These are phyloP conservation scores for Epizoanthus rinbou DNA, from an alignment of 92 coral and sea anemone species.

Conservation along the genomic window DNA sequence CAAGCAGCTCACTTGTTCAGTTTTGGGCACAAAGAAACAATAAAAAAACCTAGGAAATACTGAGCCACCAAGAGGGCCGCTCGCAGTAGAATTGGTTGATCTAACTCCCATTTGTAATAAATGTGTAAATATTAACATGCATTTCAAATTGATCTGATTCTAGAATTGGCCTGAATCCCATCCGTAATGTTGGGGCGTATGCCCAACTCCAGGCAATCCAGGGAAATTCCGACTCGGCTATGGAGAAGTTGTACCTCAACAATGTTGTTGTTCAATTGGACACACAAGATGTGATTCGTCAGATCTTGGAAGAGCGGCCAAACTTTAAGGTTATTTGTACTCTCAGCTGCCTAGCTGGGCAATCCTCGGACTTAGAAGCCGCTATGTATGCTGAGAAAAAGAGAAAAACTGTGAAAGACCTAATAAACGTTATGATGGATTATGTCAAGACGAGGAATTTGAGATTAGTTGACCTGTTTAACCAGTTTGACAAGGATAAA, in stretches of 20 bases:
- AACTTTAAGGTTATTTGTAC: constrained; percentile 71
- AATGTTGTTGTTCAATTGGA: constrained; percentile 80
- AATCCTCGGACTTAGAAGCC: constrained; percentile 47
- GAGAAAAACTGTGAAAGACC: constrained; percentile 58
- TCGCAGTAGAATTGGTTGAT: too few relatives aligned
- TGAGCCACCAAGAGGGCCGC: too few relatives aligned
- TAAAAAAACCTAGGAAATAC: too few relatives aligned
- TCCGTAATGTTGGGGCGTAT: constrained; percentile 77
- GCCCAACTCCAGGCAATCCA: constrained; percentile 76
- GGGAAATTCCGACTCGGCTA: constrained; percentile 68
- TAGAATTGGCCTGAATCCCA: constrained; percentile 84
- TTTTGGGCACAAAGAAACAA: too few relatives aligned
- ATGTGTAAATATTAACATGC: not conserved
- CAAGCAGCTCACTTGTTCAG: too few relatives aligned
- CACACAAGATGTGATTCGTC: constrained; percentile 68
- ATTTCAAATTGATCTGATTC: not conserved
- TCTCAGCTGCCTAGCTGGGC: constrained; percentile 63
- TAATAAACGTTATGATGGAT: constrained; percentile 68
- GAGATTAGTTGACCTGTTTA: constrained; percentile 85
- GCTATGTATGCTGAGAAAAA: constrained; percentile 43
- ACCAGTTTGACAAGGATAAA: constrained; percentile 97
- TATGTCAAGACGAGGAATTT: constrained; percentile 84
- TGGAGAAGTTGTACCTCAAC: constrained; percentile 74
- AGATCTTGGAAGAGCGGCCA: constrained; percentile 65
- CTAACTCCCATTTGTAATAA: too few relatives aligned